Conservation (phyloP, 1,140 invertebrate species). For the Apis laboriosa region DNA sequence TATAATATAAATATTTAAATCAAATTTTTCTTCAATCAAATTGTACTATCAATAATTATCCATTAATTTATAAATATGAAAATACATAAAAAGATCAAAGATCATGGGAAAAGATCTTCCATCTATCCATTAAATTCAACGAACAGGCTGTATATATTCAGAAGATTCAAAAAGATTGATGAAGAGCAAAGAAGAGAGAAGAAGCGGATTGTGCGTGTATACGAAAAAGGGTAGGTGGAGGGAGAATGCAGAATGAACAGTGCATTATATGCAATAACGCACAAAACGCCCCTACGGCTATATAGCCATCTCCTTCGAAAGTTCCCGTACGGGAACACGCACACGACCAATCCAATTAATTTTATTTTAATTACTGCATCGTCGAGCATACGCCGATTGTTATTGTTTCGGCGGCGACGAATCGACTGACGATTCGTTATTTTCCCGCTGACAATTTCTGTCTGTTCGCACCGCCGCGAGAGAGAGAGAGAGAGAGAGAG, state of each 20-base stretch:
- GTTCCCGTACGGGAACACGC: slow-evolving; percentile 53
- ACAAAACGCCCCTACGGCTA: slow-evolving; percentile 69
- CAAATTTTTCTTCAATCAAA: not conserved
- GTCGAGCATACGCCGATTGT: slow-evolving; percentile 67
- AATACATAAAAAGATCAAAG: not conserved
- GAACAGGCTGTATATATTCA: not conserved
- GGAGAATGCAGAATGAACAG: slow-evolving; percentile 68
- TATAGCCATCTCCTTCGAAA: slow-evolving; percentile 67
- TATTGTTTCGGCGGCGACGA: slow-evolving; percentile 70
- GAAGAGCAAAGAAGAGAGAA: slow-evolving; percentile 31
- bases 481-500: too few relatives aligned
- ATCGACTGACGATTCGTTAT: slow-evolving; percentile 61
- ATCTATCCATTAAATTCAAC: not conserved
- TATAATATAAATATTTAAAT: too few relatives aligned
- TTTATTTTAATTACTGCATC: slow-evolving; percentile 76
- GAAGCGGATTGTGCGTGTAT: slow-evolving; percentile 50
- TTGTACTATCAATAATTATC: too few relatives aligned
- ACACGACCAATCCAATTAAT: slow-evolving; percentile 75
- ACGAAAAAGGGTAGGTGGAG: slow-evolving; percentile 17
- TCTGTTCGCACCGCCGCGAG: slow-evolving; percentile 38
- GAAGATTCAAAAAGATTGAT: slow-evolving; percentile 12
- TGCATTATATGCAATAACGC: slow-evolving; percentile 71
- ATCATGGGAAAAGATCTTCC: not conserved
- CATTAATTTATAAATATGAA: not conserved
- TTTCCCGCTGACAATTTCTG: slow-evolving; percentile 63